These are phyloP conservation scores for Ia io DNA, from an alignment of 2,113 vertebrate genomes.

Conservation along the genomic window DNA sequence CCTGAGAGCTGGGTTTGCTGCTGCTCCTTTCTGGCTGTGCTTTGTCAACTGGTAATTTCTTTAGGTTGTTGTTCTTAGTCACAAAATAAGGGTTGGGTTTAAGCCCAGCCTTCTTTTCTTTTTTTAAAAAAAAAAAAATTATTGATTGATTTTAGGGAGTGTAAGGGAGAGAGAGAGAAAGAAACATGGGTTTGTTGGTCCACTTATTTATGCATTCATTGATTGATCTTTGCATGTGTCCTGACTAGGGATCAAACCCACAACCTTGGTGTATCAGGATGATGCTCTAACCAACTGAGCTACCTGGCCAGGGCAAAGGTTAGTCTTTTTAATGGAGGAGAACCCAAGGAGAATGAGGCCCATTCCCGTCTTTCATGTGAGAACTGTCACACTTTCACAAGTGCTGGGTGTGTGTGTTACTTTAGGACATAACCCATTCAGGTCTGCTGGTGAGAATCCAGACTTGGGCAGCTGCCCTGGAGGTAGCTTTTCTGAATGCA, in stretches of 20 bases:
- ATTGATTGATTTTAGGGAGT: neutral
- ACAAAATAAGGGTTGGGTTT: neutral
- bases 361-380: neutral
- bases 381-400: neutral
- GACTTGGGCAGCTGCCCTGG: neutral
- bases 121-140: neutral
- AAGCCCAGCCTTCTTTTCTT: conserved; percentile 4
- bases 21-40: neutral
- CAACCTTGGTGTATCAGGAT: neutral
- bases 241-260: neutral
- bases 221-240: too few species aligned
- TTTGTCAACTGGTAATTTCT: neutral
- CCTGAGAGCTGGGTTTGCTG: neutral
- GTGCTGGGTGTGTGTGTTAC: neutral
- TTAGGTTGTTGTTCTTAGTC: neutral
- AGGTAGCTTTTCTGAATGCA: neutral
- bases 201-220: too few species aligned
- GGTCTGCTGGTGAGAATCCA: neutral
- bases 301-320: neutral
- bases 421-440: neutral
- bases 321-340: neutral
- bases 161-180: too few species aligned
- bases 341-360: neutral
- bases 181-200: neutral
- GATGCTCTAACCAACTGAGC: neutral